phyloP scores from a whole-genome alignment of 2,797 vertebrate species.

The Smutsia temminckii region DNA sequence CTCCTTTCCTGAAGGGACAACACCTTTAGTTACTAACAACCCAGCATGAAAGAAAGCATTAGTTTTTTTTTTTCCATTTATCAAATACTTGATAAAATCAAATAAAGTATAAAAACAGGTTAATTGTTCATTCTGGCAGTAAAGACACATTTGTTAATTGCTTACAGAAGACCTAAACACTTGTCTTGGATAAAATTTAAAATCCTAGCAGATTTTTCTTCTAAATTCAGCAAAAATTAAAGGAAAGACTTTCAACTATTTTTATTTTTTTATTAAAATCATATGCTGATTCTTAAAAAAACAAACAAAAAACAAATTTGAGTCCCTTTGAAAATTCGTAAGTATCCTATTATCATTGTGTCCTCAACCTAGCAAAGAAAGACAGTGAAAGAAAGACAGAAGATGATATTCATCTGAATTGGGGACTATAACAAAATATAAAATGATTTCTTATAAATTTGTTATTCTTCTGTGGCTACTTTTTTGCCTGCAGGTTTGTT shows the following conservation, averaged over 20 bases:
- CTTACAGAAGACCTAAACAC: not conserved
- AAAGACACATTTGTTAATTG: not conserved
- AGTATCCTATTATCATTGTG: not conserved
- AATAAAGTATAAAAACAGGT: not conserved
- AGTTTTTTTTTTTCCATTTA: not conserved
- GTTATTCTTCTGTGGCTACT: not conserved
- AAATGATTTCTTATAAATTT: not conserved
- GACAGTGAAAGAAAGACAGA: not conserved
- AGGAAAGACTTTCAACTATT: not conserved
- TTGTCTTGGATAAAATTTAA: conserved; percentile 3
- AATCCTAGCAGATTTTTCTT: not conserved
- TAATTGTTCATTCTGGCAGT: not conserved
- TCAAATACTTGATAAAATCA: not conserved
- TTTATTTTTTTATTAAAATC: not conserved
- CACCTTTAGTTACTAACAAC: not conserved
- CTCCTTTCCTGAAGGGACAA: not conserved
- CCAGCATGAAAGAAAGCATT: not conserved
- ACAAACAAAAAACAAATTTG: not conserved
- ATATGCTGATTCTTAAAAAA: not conserved
- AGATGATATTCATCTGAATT: not conserved
- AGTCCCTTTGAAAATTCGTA: not conserved
- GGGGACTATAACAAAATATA: not conserved
- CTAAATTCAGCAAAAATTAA: conserved; percentile 9
- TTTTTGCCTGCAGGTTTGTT: not conserved
- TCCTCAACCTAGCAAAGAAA: not conserved